Percentiles rank a stretch among this genome's conserved stretches.
These are phyloP conservation scores for Carassius gibelio DNA, from an alignment of 2,113 vertebrate species.

Conservation along the genomic window DNA sequence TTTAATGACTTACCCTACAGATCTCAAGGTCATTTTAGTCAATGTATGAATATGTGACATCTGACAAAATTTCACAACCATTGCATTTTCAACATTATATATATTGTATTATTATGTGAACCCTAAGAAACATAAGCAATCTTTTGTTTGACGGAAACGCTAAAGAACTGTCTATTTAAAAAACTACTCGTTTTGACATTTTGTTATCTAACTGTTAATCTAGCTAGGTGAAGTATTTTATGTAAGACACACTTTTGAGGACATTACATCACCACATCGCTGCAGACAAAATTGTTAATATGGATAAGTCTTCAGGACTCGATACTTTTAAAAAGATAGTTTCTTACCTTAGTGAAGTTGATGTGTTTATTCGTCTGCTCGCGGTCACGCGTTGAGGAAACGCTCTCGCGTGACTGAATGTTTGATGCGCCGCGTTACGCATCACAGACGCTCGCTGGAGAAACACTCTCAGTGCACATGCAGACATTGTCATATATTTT, in stretches of 20 bases:
- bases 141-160: not conserved
- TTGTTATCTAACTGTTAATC: not conserved
- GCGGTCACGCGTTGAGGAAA: not conserved
- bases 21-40: constrained; percentile 10
- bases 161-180: not conserved
- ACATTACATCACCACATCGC: not conserved
- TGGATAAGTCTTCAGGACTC: not conserved
- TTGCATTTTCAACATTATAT: not conserved
- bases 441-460: not conserved
- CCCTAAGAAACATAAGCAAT: not conserved
- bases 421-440: not conserved
- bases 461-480: constrained; percentile 8
- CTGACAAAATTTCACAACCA: not conserved
- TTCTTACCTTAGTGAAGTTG: constrained; percentile 16
- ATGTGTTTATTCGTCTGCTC: constrained; percentile 24
- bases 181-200: not conserved
- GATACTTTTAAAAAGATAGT: not conserved
- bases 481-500: not conserved
- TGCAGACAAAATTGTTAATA: not conserved
- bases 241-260: not conserved
- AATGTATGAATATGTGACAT: not conserved
- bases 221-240: not conserved
- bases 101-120: not conserved
- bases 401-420: not conserved
- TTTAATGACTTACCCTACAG: not conserved